phyloP scores from a whole-genome alignment of 23 tunicate genomes.

The Pegea sp. region DNA sequence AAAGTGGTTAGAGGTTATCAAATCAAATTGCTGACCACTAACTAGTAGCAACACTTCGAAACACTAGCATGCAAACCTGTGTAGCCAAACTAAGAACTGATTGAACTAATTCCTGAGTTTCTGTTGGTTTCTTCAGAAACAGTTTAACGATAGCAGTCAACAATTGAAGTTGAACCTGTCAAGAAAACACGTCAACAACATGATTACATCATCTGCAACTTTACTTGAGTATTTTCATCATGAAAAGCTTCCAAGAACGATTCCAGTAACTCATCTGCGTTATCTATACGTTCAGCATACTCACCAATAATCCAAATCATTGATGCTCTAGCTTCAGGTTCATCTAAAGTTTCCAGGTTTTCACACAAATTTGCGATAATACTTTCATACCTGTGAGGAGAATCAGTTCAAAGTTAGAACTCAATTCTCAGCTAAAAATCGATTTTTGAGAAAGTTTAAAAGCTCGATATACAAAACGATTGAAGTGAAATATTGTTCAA shows the following conservation, averaged over 20 bases:
- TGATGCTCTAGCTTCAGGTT: slow-evolving; percentile 96
- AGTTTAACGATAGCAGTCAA: slow-evolving; percentile 94
- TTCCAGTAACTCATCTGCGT: slow-evolving; percentile 94
- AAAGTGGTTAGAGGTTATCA: too few species aligned
- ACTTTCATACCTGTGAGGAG: slow-evolving; percentile 39
- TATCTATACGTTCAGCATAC: slow-evolving; percentile 97
- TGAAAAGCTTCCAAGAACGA: slow-evolving; percentile 89
- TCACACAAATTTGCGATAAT: slow-evolving; percentile 96
- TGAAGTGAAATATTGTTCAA: neutral
- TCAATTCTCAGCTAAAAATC: too few species aligned
- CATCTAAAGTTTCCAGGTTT: slow-evolving; percentile 90
- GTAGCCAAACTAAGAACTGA: slow-evolving; percentile 86
- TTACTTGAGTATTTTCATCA: slow-evolving; percentile 89
- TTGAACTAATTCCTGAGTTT: slow-evolving; percentile 93
- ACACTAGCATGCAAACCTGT: slow-evolving; percentile 31
- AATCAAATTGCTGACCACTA: too few species aligned
- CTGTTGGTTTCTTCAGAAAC: slow-evolving; percentile 91
- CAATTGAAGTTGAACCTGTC: neutral
- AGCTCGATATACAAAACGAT: neutral
- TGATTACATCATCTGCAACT: neutral
- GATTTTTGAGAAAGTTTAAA: neutral
- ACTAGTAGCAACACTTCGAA: too few species aligned
- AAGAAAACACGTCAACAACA: neutral
- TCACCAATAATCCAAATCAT: slow-evolving; percentile 99
- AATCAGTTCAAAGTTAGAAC: neutral